Evolutionary conservation across 2,797 vertebrate genomes (phyloP).

Genomic region (Rhinogobio ventralis): DNA sequence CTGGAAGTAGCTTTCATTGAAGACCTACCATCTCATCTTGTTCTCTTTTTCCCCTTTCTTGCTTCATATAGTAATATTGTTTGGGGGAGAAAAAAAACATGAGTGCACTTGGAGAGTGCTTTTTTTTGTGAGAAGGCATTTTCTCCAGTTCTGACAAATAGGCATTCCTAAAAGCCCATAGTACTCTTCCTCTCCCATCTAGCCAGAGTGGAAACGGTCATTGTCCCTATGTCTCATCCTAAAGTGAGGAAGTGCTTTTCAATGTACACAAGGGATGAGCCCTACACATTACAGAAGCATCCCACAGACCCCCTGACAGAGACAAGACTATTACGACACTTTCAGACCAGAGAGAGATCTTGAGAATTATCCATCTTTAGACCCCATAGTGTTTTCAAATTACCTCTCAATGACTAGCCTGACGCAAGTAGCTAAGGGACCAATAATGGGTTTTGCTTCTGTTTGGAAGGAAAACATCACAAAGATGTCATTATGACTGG

Average conservation of each 20-base stretch:
- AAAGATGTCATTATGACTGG: conserved; percentile 12
- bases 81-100: conserved; percentile 34
- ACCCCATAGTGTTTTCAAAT: conserved; percentile 69
- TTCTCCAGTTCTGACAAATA: conserved; percentile 51
- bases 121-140: conserved; percentile 47
- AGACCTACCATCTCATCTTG: conserved; percentile 24
- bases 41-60: conserved; percentile 11
- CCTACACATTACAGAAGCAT: conserved; percentile 23
- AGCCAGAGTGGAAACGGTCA: conserved; percentile 47
- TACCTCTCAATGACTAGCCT: conserved; percentile 62
- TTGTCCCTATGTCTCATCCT: conserved; percentile 41
- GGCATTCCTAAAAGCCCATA: conserved; percentile 35
- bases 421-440: conserved; percentile 3
- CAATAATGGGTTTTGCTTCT: conserved; percentile 24
- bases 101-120: conserved; percentile 24
- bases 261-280: conserved; percentile 35
- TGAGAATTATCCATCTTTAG: conserved; percentile 67
- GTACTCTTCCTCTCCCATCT: conserved; percentile 37
- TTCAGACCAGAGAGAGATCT: conserved; percentile 64
- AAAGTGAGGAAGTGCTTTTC: conserved; percentile 41
- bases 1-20: conserved; percentile 29
- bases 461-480: conserved; percentile 6
- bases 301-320: conserved; percentile 43
- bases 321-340: conserved; percentile 73
- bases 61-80: conserved; percentile 51